Evolutionary conservation across 2,888 invertebrate species (phyloP), one percentile per base, ranked within the genome.

Genomic region (Ditula angustiorana): DNA sequence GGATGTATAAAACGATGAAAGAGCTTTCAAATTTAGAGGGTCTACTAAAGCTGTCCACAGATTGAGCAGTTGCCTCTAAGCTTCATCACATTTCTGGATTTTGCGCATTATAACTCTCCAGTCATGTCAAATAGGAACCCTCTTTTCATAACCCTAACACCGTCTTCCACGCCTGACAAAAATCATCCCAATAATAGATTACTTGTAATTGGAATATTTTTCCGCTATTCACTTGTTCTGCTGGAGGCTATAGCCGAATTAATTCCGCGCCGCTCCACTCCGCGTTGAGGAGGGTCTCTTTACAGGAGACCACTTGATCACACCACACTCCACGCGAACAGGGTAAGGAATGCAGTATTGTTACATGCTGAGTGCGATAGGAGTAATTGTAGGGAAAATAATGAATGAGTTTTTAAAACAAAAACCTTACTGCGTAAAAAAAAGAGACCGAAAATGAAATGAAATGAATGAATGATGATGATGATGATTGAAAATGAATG

Each of bases 221-320:
- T 56, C 49, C 24, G 24, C 50, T 49, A 41, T 49, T 49, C 50
- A 44, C 35, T 64, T 52, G 46, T 46, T 52, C 33, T 24, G 19
- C 50, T 55, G 35, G 26, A 33, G 11, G 52, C 63, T 35, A 58
- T 53, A 46, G 46, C 58, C 33, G 46, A 49, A 53, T 58, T 58
- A 53, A 64, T 58, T 58, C 58, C 46, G 24, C 47, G 10, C 44
- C 46, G 19, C 53, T 37, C 55, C 55, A 11, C 58, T 44, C 30
- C 46, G 35, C 28, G 50, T 23, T 35, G 63, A 56, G 56, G 46
- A 64, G 63, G 58, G 58, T 44, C 57, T 57, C 63, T 64, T 50
- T 50, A 41, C 52, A 53, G 52, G 52, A 58, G 63, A 23, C 30
- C 52, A 58, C 58, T 64, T 64, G 58, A 64, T 64, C 63, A 58